These are phyloP conservation scores for Heliothis subflexa DNA, from an alignment of 1,140 invertebrate species.

Conservation along the genomic window DNA sequence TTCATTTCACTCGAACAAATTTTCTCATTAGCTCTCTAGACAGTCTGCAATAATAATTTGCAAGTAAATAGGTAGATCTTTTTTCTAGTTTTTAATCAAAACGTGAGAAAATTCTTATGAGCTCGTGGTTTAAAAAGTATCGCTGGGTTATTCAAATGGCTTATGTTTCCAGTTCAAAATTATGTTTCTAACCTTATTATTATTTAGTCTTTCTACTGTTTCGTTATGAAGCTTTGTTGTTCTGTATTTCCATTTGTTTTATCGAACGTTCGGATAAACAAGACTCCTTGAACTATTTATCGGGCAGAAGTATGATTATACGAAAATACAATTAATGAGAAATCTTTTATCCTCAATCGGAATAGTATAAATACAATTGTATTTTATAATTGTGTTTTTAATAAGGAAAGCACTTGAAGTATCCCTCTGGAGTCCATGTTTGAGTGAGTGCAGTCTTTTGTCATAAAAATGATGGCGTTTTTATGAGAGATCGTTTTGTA, in stretches of 20 bases:
- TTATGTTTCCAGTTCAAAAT: background rate
- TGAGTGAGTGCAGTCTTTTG: conserved; percentile 12
- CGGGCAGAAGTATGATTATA: conserved; percentile 1
- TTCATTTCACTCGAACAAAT: conserved; percentile 42
- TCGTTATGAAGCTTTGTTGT: conserved; percentile 6
- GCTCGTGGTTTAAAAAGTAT: background rate
- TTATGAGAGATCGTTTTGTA: conserved; percentile 49
- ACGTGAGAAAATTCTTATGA: conserved; percentile 6
- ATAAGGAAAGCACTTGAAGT: background rate
- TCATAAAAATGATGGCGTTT: conserved; percentile 49
- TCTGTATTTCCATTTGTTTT: background rate
- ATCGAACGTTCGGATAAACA: background rate
- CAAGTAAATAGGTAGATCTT: conserved; percentile 36
- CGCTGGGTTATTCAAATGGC: background rate
- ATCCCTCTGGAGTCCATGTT: background rate
- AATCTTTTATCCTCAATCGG: conserved; percentile 1
- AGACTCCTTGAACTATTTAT: conserved; percentile 22
- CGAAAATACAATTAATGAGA: background rate
- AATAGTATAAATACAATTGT: background rate
- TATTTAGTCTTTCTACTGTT: background rate
- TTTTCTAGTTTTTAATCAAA: conserved; percentile 42
- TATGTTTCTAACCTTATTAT: background rate
- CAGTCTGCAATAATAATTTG: conserved; percentile 44
- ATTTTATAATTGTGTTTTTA: background rate
- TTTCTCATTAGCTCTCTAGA: conserved; percentile 49